Percentiles rank a stretch among this genome's conserved stretches.
Conservation (phyloP, 2,113 vertebrate genomes). For the Misgurnus anguillicaudatus region DNA sequence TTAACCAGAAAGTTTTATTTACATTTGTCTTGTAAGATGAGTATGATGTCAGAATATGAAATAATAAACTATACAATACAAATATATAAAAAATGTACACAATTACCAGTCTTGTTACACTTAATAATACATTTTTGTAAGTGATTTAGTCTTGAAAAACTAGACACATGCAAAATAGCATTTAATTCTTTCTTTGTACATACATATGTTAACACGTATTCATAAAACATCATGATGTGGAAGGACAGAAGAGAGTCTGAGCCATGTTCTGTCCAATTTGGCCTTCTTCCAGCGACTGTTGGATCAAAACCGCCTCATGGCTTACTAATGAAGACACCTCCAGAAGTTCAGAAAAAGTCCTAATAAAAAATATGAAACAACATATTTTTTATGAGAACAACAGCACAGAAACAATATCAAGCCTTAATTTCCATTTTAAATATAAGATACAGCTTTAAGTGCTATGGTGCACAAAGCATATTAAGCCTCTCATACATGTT, state of each 20-base stretch:
- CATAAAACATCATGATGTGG: slow-evolving; percentile 35
- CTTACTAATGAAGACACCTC: slow-evolving; percentile 75
- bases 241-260: slow-evolving; percentile 61
- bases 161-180: not conserved
- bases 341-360: slow-evolving; percentile 63
- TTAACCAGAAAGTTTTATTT: too few relatives aligned
- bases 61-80: too few relatives aligned
- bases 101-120: too few relatives aligned
- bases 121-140: too few relatives aligned
- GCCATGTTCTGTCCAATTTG: slow-evolving; percentile 59
- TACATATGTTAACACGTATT: slow-evolving; percentile 1
- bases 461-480: not conserved
- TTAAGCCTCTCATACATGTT: not conserved
- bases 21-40: too few relatives aligned
- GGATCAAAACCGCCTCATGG: slow-evolving; percentile 72
- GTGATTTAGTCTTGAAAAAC: not conserved
- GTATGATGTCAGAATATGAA: too few relatives aligned
- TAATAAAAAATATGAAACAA: slow-evolving; percentile 24
- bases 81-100: too few relatives aligned
- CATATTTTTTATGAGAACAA: not conserved
- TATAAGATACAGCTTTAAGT: not conserved
- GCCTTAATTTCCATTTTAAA: too few relatives aligned
- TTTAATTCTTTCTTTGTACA: slow-evolving; percentile 22
- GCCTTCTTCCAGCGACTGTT: slow-evolving; percentile 67
- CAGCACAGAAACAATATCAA: not conserved